Percentiles rank a stretch among this genome's conserved stretches.
phyloP scores from a whole-genome alignment of 2,797 vertebrate genomes.

The Hemitrygon akajei region DNA sequence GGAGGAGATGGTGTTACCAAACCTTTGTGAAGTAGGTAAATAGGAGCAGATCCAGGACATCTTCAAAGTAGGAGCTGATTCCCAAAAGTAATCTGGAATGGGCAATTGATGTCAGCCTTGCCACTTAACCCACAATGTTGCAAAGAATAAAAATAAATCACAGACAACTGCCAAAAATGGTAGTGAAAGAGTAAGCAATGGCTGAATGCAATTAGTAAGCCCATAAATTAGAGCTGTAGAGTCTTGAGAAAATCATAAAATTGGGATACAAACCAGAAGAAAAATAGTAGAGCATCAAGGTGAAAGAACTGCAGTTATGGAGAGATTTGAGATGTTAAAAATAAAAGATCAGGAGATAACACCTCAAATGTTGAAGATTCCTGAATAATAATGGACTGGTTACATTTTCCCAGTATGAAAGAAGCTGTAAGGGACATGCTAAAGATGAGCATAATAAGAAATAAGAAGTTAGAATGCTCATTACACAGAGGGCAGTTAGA shows the following conservation, averaged over 20 bases:
- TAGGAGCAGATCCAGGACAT: no score
- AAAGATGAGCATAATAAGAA: not conserved
- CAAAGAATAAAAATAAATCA: not conserved
- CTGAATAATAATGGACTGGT: not conserved
- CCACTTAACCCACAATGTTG: not conserved
- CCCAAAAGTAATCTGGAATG: not conserved
- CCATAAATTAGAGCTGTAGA: not conserved
- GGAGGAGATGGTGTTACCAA: no score
- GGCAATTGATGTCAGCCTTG: not conserved
- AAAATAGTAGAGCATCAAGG: not conserved
- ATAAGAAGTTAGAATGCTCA: slow-evolving; percentile 2
- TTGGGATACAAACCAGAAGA: not conserved
- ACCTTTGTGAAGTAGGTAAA: no score
- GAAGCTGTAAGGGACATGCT: not conserved
- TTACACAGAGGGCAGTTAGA: not conserved
- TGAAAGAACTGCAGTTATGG: not conserved
- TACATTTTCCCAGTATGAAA: not conserved
- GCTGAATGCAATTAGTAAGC: not conserved
- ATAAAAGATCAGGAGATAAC: not conserved
- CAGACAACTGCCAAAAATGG: not conserved
- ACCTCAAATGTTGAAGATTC: not conserved
- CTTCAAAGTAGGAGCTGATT: not conserved
- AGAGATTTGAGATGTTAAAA: not conserved
- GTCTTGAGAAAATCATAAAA: not conserved
- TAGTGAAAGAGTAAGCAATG: not conserved